phyloP scores from a whole-genome alignment of 2,797 vertebrate species.

The Enteromius trimaculatus region DNA sequence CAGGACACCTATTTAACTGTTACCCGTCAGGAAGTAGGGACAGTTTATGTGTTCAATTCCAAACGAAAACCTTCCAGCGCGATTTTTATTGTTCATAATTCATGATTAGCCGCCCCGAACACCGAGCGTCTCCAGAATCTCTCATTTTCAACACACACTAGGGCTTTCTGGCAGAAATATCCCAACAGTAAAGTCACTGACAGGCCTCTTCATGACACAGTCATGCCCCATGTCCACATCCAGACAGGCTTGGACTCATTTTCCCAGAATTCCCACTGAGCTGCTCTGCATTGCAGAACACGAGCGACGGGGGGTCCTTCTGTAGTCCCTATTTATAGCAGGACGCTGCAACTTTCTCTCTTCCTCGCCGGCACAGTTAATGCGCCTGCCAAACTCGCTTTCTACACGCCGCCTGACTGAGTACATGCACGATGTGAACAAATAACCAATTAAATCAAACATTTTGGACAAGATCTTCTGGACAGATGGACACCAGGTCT shows the following conservation, averaged over 20 bases:
- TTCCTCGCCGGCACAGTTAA: constrained; percentile 37
- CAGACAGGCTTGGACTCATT: constrained; percentile 60
- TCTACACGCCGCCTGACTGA: neutral
- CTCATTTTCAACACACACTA: neutral
- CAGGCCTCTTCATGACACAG: constrained; percentile 49
- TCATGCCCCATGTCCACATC: constrained; percentile 51
- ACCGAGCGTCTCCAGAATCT: neutral
- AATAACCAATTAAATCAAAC: constrained; percentile 16
- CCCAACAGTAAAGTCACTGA: constrained; percentile 35
- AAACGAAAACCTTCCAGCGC: neutral
- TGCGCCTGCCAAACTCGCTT: neutral
- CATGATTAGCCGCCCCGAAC: neutral
- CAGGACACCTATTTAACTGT: neutral
- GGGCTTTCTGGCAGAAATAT: neutral
- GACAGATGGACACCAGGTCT: constrained; percentile 30
- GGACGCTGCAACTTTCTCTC: constrained; percentile 50
- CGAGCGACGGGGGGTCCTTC: constrained; percentile 59
- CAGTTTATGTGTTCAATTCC: neutral
- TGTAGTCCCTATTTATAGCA: constrained; percentile 66
- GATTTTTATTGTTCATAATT: neutral
- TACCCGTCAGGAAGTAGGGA: neutral
- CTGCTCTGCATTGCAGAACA: constrained; percentile 65
- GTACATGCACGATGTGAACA: neutral
- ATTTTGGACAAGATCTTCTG: constrained; percentile 16
- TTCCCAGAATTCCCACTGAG: constrained; percentile 65